phyloP scores from a whole-genome alignment of 2,797 vertebrate genomes.

The Eleutherodactylus coqui region DNA sequence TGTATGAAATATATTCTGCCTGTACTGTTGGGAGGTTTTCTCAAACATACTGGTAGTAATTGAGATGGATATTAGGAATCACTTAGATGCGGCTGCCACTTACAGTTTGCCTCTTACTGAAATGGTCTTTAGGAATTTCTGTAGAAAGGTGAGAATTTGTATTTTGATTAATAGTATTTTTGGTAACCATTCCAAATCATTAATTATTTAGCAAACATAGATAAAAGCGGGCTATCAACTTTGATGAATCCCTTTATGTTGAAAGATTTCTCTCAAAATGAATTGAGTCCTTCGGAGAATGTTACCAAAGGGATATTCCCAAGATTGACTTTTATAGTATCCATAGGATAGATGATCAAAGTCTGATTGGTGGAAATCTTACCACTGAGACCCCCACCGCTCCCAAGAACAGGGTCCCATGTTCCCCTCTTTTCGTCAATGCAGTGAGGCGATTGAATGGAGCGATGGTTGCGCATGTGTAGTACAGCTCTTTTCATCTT shows the following conservation, averaged over 20 bases:
- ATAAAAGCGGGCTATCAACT: neutral
- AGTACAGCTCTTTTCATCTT: too few species aligned
- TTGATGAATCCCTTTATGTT: neutral
- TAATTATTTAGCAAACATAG: neutral
- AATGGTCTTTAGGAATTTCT: neutral
- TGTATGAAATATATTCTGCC: slow-evolving; percentile 39
- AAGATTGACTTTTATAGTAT: too few species aligned
- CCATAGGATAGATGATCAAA: too few species aligned
- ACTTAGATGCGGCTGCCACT: slow-evolving; percentile 37
- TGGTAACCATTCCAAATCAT: slow-evolving; percentile 11
- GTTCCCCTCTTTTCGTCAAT: too few species aligned
- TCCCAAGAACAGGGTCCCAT: too few species aligned
- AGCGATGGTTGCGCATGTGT: too few species aligned
- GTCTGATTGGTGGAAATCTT: too few species aligned
- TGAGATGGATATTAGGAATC: slow-evolving; percentile 42
- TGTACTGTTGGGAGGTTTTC: slow-evolving; percentile 15
- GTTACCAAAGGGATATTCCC: too few species aligned
- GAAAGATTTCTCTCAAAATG: neutral
- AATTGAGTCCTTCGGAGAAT: neutral
- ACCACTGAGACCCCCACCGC: too few species aligned
- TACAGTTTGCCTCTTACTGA: slow-evolving; percentile 8
- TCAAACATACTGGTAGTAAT: slow-evolving; percentile 17
- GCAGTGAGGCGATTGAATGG: too few species aligned
- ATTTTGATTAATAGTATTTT: neutral
- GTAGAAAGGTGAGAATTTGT: neutral